Conservation (phyloP, 2,797 vertebrate genomes). For the Pseudocheirus occidentalis region DNA sequence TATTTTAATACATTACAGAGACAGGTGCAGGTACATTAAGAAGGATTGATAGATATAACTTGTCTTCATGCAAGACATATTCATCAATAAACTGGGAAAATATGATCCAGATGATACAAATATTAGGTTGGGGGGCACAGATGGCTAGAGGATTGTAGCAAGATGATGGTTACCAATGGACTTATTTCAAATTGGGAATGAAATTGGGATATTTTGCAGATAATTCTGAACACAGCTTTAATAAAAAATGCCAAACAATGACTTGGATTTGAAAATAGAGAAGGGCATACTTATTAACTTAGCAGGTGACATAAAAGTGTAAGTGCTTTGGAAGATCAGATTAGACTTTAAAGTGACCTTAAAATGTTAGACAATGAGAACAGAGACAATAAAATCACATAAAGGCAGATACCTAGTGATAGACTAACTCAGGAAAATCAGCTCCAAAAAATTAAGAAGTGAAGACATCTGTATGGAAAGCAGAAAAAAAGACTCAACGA, state of each 20-base stretch:
- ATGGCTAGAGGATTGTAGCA: constrained; percentile 37
- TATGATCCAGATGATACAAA: constrained; percentile 12
- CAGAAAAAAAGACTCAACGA: background rate
- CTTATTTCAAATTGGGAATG: constrained; percentile 25
- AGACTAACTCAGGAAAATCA: background rate
- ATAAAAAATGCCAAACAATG: background rate
- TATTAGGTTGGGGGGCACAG: constrained; percentile 55
- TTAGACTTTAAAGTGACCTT: background rate
- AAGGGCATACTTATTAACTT: background rate
- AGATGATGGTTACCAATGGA: background rate
- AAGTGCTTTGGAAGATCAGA: background rate
- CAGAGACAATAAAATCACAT: background rate
- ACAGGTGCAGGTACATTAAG: constrained; percentile 38
- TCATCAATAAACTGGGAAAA: constrained; percentile 64
- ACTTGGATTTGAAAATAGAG: background rate
- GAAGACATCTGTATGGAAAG: background rate
- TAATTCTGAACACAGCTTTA: constrained; percentile 5
- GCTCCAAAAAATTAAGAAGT: background rate
- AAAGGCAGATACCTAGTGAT: background rate
- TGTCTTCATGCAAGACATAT: constrained; percentile 35
- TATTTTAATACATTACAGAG: constrained; percentile 42
- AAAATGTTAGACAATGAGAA: background rate
- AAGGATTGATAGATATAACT: constrained; percentile 54
- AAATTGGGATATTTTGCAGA: constrained; percentile 55
- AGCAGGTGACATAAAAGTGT: background rate